phyloP scores from a whole-genome alignment of 2,797 vertebrate species.

The Jordanella pulchra region DNA sequence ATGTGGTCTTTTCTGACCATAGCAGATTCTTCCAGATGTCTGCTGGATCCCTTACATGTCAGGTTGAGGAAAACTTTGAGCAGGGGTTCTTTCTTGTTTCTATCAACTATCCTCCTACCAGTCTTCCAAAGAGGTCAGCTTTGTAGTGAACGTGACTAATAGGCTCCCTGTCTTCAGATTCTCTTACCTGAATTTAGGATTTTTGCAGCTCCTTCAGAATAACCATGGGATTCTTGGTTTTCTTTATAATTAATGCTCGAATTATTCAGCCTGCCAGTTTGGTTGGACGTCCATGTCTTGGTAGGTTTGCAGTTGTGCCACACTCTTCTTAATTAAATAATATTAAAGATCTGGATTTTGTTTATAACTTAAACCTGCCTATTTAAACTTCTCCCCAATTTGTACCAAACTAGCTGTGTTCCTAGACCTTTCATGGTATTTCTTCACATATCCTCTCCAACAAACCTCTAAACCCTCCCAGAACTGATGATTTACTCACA shows the following conservation, averaged over 20 bases:
- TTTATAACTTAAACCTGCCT: no score
- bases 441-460: neutral
- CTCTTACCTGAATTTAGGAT: neutral
- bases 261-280: no score
- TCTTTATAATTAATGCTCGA: no score
- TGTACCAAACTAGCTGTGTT: no score
- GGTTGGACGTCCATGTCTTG: no score
- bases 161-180: neutral
- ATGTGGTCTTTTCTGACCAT: neutral
- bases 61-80: neutral
- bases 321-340: neutral
- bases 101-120: neutral
- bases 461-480: neutral
- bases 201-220: neutral
- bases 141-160: neutral
- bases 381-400: neutral
- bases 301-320: no score
- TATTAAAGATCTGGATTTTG: neutral
- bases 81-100: neutral
- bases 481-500: neutral
- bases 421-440: no score
- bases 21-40: neutral
- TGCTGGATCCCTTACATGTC: neutral
- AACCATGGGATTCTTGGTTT: no score
- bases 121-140: neutral